These are phyloP conservation scores for Helostoma temminkii DNA, from an alignment of 2,797 vertebrate species.

Conservation along the genomic window DNA sequence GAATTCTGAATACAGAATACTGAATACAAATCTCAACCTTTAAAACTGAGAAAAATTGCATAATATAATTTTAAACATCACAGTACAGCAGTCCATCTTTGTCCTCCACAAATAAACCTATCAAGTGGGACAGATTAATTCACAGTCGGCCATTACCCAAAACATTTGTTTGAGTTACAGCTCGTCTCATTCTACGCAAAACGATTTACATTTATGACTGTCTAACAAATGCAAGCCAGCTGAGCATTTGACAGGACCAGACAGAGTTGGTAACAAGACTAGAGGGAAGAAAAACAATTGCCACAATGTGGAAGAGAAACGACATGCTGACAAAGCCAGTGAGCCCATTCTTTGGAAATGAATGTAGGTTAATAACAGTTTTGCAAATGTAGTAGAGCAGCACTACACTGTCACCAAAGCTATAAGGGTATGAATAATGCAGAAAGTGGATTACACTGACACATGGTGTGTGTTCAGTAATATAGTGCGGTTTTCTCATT, in stretches of 20 bases:
- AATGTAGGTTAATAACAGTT: slow-evolving; percentile 38
- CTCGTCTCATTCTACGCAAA: slow-evolving; percentile 24
- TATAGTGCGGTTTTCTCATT: slow-evolving; percentile 48
- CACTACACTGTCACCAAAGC: slow-evolving; percentile 15
- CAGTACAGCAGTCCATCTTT: not conserved
- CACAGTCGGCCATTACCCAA: slow-evolving; percentile 13
- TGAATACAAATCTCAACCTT: not conserved
- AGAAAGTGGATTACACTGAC: slow-evolving; percentile 36
- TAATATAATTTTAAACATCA: slow-evolving; percentile 1
- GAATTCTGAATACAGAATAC: not conserved
- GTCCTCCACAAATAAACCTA: slow-evolving; percentile 16
- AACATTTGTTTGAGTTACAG: slow-evolving; percentile 37
- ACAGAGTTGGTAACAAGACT: slow-evolving; percentile 32
- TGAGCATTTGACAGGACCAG: slow-evolving; percentile 49
- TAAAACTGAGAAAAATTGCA: not conserved
- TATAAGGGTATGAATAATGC: slow-evolving; percentile 41
- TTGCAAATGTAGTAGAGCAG: slow-evolving; percentile 25
- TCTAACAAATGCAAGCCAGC: slow-evolving; percentile 34
- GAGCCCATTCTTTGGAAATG: slow-evolving; percentile 20
- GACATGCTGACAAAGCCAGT: slow-evolving; percentile 27
- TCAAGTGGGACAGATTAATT: slow-evolving; percentile 12
- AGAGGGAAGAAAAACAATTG: slow-evolving; percentile 1
- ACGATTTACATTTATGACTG: slow-evolving; percentile 28
- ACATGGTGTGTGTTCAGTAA: slow-evolving; percentile 18
- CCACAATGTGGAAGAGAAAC: slow-evolving; percentile 23